Conservation (phyloP, 2,797 vertebrate genomes). For the Peromyscus eremicus region DNA sequence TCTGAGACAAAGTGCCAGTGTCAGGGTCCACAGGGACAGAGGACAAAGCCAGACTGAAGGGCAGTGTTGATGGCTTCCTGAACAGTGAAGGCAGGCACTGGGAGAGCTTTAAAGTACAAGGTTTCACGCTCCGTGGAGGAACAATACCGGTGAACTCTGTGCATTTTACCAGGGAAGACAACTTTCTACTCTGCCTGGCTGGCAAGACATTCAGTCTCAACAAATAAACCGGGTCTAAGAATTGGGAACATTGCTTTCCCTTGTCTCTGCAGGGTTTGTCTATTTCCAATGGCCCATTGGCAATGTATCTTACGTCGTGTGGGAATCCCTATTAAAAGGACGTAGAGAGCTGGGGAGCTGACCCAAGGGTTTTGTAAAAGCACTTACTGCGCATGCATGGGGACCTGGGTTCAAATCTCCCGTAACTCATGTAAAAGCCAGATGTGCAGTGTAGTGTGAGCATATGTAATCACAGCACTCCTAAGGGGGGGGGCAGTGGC, state of each 20-base stretch:
- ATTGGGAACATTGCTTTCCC: background rate
- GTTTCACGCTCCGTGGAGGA: background rate
- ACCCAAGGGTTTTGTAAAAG: background rate
- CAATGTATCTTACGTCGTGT: background rate
- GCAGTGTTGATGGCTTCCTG: background rate
- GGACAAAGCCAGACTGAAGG: background rate
- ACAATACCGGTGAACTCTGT: background rate
- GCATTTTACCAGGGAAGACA: background rate
- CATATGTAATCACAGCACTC: background rate
- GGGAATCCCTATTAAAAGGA: background rate
- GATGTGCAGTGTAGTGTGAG: background rate
- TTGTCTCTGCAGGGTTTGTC: background rate
- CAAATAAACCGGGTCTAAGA: background rate
- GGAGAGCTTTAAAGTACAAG: rapidly evolving
- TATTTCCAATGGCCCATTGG: background rate
- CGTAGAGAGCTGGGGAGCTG: background rate
- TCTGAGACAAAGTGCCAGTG: background rate
- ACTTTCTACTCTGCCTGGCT: constrained; percentile 33
- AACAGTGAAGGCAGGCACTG: background rate
- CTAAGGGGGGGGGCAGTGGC: background rate
- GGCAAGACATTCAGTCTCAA: background rate
- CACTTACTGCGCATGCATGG: background rate
- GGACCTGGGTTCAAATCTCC: background rate
- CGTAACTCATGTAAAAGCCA: background rate
- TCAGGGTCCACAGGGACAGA: background rate